phyloP scores from a whole-genome alignment of 2,113 vertebrate genomes.

The Passerina amoena region DNA sequence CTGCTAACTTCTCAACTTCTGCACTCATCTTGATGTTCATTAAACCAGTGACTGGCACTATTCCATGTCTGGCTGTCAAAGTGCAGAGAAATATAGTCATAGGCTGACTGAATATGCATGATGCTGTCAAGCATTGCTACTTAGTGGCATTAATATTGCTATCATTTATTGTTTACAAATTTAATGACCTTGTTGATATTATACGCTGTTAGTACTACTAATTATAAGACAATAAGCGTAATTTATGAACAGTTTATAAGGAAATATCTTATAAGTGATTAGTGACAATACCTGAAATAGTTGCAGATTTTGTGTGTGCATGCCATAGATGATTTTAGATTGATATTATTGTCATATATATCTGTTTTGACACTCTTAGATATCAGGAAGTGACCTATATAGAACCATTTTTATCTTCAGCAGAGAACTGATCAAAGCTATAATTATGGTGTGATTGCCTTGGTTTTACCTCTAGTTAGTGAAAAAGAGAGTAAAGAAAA shows the following conservation, averaged over 20 bases:
- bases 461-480: slow-evolving; percentile 64
- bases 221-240: slow-evolving; percentile 67
- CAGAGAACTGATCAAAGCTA: slow-evolving; percentile 65
- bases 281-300: slow-evolving; percentile 22
- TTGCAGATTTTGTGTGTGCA: neutral
- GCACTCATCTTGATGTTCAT: neutral
- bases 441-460: slow-evolving; percentile 68
- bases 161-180: slow-evolving; percentile 75
- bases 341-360: slow-evolving; percentile 21
- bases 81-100: slow-evolving; percentile 18
- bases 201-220: slow-evolving; percentile 56
- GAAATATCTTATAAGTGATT: slow-evolving; percentile 12
- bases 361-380: slow-evolving; percentile 52
- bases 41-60: slow-evolving; percentile 4
- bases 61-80: slow-evolving; percentile 19
- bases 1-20: neutral
- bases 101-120: neutral
- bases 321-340: neutral
- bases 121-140: slow-evolving; percentile 2
- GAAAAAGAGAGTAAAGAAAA: neutral
- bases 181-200: slow-evolving; percentile 70
- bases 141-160: slow-evolving; percentile 46
- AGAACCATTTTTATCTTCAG: slow-evolving; percentile 60
- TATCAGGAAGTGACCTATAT: slow-evolving; percentile 63
- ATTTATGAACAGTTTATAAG: slow-evolving; percentile 56